Evolutionary conservation across 2,797 vertebrate genomes (phyloP), one percentile per base, ranked within the genome.

Genomic region (Xenopus petersii): DNA sequence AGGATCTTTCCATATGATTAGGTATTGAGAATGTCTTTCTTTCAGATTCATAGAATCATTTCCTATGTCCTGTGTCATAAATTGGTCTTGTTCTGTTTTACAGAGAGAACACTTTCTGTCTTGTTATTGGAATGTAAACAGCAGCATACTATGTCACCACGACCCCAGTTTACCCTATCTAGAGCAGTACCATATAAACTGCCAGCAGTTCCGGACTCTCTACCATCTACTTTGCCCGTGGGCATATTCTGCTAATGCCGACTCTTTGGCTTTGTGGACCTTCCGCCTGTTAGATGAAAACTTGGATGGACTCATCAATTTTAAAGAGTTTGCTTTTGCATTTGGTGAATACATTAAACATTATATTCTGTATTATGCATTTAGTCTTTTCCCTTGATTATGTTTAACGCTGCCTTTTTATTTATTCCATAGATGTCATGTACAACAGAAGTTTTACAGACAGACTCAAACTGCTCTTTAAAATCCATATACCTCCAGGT

Each of bases 391-490:
- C 2, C 54, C 16, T 56, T 56, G 15, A 4, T 16, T 3, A 16
- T 56, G 7, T 56, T 17, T 56, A 56, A 56, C n/a, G 17, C 54
- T 56, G 54, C 54, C 13, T 17, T 79, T 85, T 74, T 42, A 6
- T 84, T 84, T 81, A 75, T 80, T 81, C 49, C 49, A 84, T 89
- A 99, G 98, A 98, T 87, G 90, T 88, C 33, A 88, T 98, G 83
- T 98, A 95, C 83, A 90, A 94, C 58, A 93, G 94, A 82, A 95
- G 94, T 62, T 98, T 99, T 88, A 99, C 95, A 80, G 94, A 98
- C 80, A 96, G 96, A 83, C 92, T 99, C 84, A 98, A 97, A 77
- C 89, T 98, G 77, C 94, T 99, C 84, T 99, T 97, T 90, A 98
- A 98, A 85, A 87, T 99, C 80, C 97, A 99, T 80, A 92, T 98